Percentiles rank a stretch among this genome's conserved stretches.
Conservation (phyloP, 2,113 vertebrate species). For the Turdus rufiventris region DNA sequence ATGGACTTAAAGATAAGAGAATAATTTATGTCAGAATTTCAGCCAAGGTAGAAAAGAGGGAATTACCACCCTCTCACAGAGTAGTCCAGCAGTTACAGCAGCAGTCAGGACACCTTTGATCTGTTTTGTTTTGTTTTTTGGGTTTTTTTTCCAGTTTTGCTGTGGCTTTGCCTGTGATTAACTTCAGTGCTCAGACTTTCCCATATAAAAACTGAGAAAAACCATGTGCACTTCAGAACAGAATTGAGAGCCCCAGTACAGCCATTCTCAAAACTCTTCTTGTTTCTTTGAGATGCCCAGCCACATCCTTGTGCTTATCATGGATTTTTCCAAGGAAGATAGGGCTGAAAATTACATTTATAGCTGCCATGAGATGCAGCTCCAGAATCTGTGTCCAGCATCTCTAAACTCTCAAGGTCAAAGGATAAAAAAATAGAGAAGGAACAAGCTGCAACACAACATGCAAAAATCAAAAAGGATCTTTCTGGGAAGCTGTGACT, state of each 20-base stretch:
- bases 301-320: neutral
- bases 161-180: neutral
- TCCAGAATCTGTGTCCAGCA: neutral
- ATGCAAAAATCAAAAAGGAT: neutral
- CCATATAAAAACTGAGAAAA: neutral
- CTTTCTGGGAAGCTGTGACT: neutral
- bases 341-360: neutral
- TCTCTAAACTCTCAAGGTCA: neutral
- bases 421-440: neutral
- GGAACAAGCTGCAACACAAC: neutral
- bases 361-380: neutral
- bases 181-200: neutral
- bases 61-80: slow-evolving; percentile 6
- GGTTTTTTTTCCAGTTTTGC: neutral
- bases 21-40: slow-evolving; percentile 32
- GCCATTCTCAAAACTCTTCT: neutral
- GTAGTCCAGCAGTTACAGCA: neutral
- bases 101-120: slow-evolving; percentile 19
- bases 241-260: neutral
- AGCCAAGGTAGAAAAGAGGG: slow-evolving; percentile 2
- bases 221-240: neutral
- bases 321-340: neutral
- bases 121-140: neutral
- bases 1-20: slow-evolving; percentile 46
- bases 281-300: neutral